A percentile compares a stretch with the other conserved stretches of the same genome.
Evolutionary conservation across 2,888 invertebrate species (phyloP).

Genomic region (Eristalis intricaria): DNA sequence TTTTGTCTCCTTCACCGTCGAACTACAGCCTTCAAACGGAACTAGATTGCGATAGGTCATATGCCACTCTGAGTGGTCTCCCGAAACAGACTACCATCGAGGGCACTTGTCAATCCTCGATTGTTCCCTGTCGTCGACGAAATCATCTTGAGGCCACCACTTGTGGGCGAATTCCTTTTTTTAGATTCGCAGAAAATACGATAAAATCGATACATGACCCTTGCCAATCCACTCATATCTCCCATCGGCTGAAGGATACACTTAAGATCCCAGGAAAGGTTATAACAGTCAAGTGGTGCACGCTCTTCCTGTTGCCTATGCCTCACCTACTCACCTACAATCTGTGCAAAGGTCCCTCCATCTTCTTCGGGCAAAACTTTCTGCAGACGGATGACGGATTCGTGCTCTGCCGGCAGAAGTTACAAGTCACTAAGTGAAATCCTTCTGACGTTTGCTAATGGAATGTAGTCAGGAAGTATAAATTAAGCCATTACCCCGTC

Average conservation of each 20-base stretch:
- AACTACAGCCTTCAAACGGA: not conserved
- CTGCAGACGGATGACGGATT: not conserved
- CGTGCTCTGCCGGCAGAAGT: not conserved
- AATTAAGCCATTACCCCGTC: constrained; percentile 9
- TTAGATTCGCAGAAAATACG: not conserved
- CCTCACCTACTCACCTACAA: not conserved
- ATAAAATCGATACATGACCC: not conserved
- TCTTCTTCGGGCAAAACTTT: not conserved
- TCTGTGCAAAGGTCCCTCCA: not conserved
- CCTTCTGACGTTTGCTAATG: not conserved
- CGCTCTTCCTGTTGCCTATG: not conserved
- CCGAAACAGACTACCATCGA: not conserved
- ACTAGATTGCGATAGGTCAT: not conserved
- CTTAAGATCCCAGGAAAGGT: not conserved
- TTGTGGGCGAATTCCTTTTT: not conserved
- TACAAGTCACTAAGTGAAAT: not conserved
- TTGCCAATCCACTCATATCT: not conserved
- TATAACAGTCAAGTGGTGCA: not conserved
- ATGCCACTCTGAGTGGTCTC: not conserved
- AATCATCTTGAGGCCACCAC: not conserved
- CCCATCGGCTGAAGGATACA: not conserved
- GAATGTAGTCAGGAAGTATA: constrained; percentile 21
- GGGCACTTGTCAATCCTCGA: not conserved
- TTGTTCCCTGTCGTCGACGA: not conserved
- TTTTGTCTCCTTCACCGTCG: not conserved